phyloP scores from a whole-genome alignment of 2,113 vertebrate species.

The Miniopterus natalensis region DNA sequence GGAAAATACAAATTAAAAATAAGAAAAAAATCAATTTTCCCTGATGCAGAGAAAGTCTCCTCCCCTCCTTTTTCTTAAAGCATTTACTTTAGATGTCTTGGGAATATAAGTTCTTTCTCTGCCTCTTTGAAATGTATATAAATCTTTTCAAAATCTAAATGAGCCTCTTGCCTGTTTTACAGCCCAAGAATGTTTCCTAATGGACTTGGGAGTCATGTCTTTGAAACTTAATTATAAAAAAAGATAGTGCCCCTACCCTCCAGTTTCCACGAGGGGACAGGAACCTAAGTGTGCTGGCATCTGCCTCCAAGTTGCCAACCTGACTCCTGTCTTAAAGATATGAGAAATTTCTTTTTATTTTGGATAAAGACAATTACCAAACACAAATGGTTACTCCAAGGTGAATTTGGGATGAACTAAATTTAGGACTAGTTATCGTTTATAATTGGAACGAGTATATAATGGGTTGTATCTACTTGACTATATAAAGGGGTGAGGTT shows the following conservation, averaged over 20 bases:
- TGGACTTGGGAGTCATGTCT: not conserved
- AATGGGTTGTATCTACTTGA: not conserved
- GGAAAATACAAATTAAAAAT: conserved; percentile 24
- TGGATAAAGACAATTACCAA: conserved; percentile 38
- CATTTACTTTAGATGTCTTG: conserved; percentile 9
- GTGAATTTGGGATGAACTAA: conserved; percentile 14
- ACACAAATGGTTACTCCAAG: conserved; percentile 33
- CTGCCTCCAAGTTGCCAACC: not conserved
- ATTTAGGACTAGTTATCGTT: not conserved
- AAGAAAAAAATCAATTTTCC: not conserved
- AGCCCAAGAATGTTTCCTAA: conserved; percentile 10
- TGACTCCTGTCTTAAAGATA: conserved; percentile 37
- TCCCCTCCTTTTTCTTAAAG: not conserved
- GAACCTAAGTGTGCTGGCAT: not conserved
- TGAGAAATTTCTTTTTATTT: conserved; percentile 9
- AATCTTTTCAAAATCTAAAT: conserved; percentile 56
- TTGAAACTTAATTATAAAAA: not conserved
- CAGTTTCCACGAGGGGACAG: not conserved
- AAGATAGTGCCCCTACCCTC: not conserved
- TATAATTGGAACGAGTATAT: conserved; percentile 12
- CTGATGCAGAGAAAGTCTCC: not conserved
- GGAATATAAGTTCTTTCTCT: not conserved
- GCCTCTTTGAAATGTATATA: not conserved
- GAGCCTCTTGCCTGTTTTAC: not conserved
- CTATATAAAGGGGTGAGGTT: not conserved